A percentile compares a stretch with the other conserved stretches of the same genome.
These are phyloP conservation scores for Drosophila histrio DNA, from an alignment of 2,888 invertebrate genomes.

Conservation along the genomic window DNA sequence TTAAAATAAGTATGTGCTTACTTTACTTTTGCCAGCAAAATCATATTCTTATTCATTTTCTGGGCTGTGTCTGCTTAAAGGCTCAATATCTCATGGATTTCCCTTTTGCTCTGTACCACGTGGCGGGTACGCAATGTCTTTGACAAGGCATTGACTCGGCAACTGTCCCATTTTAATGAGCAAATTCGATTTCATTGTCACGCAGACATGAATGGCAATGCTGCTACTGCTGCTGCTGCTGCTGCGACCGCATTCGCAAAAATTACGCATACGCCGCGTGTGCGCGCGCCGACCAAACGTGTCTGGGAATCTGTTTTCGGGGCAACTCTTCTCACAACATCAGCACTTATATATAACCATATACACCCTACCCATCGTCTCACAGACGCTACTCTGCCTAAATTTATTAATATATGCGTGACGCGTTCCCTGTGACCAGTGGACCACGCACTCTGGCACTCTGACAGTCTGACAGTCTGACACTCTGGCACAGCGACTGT, in stretches of 20 bases:
- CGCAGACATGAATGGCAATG: constrained; percentile 32
- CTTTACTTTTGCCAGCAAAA: constrained; percentile 27
- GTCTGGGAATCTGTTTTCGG: constrained; percentile 68
- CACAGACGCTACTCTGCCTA: constrained; percentile 15
- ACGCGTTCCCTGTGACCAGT: constrained; percentile 59
- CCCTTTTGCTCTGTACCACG: constrained; percentile 13
- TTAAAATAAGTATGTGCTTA: constrained; percentile 47
- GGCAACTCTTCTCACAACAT: constrained; percentile 11
- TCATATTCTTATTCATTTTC: constrained; percentile 37
- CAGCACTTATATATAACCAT: constrained; percentile 30
- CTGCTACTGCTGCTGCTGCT: not conserved
- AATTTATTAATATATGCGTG: constrained; percentile 75
- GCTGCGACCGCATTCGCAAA: constrained; percentile 34
- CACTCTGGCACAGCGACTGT: no score
- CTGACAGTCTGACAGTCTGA: not conserved
- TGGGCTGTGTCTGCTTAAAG: constrained; percentile 28
- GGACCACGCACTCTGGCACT: constrained; percentile 29
- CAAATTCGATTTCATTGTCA: constrained; percentile 78
- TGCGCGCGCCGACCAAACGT: constrained; percentile 57
- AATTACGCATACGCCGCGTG: constrained; percentile 69
- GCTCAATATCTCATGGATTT: constrained; percentile 40
- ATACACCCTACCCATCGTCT: constrained; percentile 5
- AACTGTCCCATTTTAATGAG: constrained; percentile 72
- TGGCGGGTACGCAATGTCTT: constrained; percentile 18
- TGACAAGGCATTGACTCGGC: constrained; percentile 11